Evolutionary conservation across 2,113 vertebrate genomes (phyloP), one percentile per base, ranked within the genome.

Genomic region (human (Homo sapiens)): DNA sequence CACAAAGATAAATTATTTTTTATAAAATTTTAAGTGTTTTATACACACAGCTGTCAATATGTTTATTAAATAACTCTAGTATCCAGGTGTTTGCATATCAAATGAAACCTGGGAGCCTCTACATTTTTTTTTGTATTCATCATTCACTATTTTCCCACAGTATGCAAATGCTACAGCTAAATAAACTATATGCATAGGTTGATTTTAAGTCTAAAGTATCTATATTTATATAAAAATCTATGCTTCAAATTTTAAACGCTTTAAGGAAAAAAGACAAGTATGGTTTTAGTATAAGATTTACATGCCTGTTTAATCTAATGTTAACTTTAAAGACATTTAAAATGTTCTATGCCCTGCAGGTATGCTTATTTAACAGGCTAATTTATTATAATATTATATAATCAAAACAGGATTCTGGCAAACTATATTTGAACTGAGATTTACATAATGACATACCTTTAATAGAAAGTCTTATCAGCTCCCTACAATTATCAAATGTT

Each of bases 361-460:
- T 97, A 94, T 96, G 79, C 88, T 91, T 86, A 96, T 96, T 97
- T 97, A 97, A 97, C 35, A 96, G 81, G 81, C 84, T 97, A 96
- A 97, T 97, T 96, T 97, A 95, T 95, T 97, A 94, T 96, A 94
- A 90, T 96, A 86, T 97, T 98, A 97, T 87, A 97, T 94, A 97
- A 98, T 97, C 95, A 96, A 97, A 98, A 97, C 94, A 97, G 94
- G 80, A 93, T 95, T 97, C 5, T 0, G 94, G 90, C 93, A 97
- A 96, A 97, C 96, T 97, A 96, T 96, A 97, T 98, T 97, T 97
- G 97, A 98, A 98, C 97, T 66, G 70, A 98, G 96, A 98, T 98
- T 98, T 97, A 97, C 97, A 97, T 98, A 98, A 98, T 97, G 94
- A 97, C 84, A 96, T 96, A 96, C 78, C 96, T 97, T 96, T 96